These are phyloP conservation scores for Hyles lineata DNA, from an alignment of 2,888 invertebrate species.

Conservation along the genomic window DNA sequence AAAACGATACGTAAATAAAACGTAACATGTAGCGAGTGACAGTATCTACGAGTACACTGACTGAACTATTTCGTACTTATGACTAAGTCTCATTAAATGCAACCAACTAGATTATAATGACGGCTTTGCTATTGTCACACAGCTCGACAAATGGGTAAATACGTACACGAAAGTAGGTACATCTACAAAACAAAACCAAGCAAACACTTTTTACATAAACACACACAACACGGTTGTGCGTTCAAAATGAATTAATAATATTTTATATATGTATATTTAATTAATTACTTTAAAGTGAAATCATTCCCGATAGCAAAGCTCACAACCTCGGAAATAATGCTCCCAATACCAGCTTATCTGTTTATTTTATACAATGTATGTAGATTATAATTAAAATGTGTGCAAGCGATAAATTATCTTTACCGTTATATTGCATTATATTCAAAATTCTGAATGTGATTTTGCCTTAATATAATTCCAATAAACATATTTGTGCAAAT, in stretches of 20 bases:
- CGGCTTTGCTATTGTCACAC: constrained; percentile 78
- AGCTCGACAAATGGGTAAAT: constrained; percentile 71
- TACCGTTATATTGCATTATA: constrained; percentile 29
- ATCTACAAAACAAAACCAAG: constrained; percentile 77
- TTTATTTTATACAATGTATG: constrained; percentile 68
- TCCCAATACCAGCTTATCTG: constrained; percentile 84
- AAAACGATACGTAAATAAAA: constrained; percentile 57
- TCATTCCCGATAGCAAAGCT: constrained; percentile 82
- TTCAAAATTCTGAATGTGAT: constrained; percentile 21
- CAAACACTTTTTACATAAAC: constrained; percentile 77
- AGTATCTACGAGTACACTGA: constrained; percentile 62
- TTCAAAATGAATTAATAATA: constrained; percentile 67
- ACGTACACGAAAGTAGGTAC: constrained; percentile 70
- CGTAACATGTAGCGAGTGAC: constrained; percentile 42
- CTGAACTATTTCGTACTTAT: constrained; percentile 64
- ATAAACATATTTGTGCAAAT: constrained; percentile 64
- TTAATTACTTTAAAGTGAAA: constrained; percentile 69
- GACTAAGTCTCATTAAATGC: constrained; percentile 79
- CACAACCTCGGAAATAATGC: constrained; percentile 85
- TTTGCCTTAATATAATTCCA: constrained; percentile 42
- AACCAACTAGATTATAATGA: constrained; percentile 69
- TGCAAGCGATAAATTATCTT: constrained; percentile 59
- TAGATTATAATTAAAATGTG: constrained; percentile 55
- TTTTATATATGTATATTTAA: constrained; percentile 62
- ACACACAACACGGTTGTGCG: constrained; percentile 81